Percentiles rank a stretch among this genome's conserved stretches.
These are phyloP conservation scores for Odocoileus virginianus DNA, from an alignment of 2,113 vertebrate species.

Conservation along the genomic window DNA sequence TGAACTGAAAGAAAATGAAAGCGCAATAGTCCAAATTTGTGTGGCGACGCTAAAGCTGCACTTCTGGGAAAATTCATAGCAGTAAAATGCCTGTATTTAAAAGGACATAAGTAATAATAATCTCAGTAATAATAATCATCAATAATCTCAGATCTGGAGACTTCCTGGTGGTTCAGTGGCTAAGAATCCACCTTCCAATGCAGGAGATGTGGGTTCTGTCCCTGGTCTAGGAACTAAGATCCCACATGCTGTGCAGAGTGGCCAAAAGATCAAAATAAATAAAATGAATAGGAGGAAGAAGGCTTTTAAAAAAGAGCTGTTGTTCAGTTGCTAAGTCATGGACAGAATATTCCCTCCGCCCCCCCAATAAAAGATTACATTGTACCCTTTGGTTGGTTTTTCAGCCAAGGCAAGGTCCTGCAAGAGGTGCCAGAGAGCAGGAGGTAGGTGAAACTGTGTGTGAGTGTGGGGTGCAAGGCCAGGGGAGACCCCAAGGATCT, in stretches of 20 bases:
- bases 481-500: neutral
- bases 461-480: too few species aligned
- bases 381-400: neutral
- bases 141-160: neutral
- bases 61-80: neutral
- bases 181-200: neutral
- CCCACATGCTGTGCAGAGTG: neutral
- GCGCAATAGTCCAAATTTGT: neutral
- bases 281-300: neutral
- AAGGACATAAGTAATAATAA: neutral
- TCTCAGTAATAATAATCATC: too few species aligned
- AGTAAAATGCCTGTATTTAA: neutral
- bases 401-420: neutral
- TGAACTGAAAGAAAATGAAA: neutral
- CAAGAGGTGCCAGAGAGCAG: neutral
- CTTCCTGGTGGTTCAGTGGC: neutral
- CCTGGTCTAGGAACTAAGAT: neutral
- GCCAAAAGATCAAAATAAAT: neutral
- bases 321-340: neutral
- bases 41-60: neutral
- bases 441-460: accelerated
- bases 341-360: neutral
- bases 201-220: neutral
- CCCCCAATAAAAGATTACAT: neutral
- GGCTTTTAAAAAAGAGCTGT: neutral